A percentile compares a stretch with the other conserved stretches of the same genome.
Conservation (phyloP, 2,888 invertebrate species). For the Drosophila testacea region DNA sequence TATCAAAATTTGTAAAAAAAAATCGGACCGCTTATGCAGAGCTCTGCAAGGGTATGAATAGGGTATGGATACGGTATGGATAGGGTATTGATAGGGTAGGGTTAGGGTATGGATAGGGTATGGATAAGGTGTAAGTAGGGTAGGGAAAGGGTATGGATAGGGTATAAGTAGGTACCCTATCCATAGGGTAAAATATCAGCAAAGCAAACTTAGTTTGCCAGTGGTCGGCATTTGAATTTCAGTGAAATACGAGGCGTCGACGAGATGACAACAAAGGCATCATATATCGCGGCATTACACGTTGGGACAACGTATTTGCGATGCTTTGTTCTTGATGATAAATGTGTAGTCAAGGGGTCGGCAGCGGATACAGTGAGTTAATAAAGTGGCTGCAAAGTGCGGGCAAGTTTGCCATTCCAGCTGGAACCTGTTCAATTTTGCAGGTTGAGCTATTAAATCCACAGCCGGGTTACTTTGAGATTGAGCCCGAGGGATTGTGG, state of each 20-base stretch:
- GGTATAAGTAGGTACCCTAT: no score
- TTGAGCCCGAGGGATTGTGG: conserved; percentile 94
- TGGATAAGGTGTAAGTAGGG: no score
- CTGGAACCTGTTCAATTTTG: conserved; percentile 13
- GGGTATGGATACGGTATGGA: no score
- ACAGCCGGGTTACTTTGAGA: conserved; percentile 93
- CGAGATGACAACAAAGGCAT: conserved; percentile 45
- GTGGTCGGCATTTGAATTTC: conserved; percentile 38
- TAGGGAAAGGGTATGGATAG: no score
- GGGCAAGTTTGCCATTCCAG: conserved; percentile 32
- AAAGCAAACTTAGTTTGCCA: conserved; percentile 53
- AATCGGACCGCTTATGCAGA: no score
- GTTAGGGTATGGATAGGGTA: no score
- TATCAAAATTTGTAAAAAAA: no score
- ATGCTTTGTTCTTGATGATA: conserved; percentile 92
- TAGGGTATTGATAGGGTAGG: no score
- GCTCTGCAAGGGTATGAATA: no score
- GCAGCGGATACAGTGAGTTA: conserved; percentile 88
- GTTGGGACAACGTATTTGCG: conserved; percentile 95
- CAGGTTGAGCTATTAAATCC: conserved; percentile 93
- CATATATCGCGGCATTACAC: conserved; percentile 93
- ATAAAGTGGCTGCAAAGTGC: conserved; percentile 21
- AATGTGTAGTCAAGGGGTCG: conserved; percentile 88
- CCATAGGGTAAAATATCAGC: conserved; percentile 31
- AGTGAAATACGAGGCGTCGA: conserved; percentile 62